A percentile compares a stretch with the other conserved stretches of the same genome.
Evolutionary conservation across 2,113 vertebrate species (phyloP).

Genomic region (Sitta europaea): DNA sequence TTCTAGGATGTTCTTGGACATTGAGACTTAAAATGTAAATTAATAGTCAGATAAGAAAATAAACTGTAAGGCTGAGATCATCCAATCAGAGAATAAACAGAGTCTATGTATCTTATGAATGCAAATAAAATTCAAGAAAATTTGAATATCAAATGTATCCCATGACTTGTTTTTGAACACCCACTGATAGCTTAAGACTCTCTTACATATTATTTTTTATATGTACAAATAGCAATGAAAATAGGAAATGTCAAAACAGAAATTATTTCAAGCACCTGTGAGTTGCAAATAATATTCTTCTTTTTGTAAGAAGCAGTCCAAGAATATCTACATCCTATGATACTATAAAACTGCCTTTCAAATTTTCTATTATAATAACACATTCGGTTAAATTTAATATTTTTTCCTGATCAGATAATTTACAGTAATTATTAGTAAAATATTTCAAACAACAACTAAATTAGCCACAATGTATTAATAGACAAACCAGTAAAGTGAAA

Average conservation of each 20-base stretch:
- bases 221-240: not conserved
- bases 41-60: not conserved
- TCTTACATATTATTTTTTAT: not conserved
- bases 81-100: not conserved
- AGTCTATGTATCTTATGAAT: not conserved
- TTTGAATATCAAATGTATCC: conserved; percentile 12
- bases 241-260: not conserved
- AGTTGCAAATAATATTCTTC: not conserved
- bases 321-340: not conserved
- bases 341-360: not conserved
- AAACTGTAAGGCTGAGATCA: not conserved
- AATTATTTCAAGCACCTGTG: not conserved
- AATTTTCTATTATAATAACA: not conserved
- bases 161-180: conserved; percentile 7
- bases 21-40: not conserved
- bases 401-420: not conserved
- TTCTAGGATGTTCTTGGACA: not conserved
- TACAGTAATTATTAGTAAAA: not conserved
- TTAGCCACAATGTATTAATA: not conserved
- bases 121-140: conserved; percentile 27
- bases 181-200: not conserved
- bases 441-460: conserved; percentile 27
- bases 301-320: not conserved
- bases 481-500: conserved; percentile 1
- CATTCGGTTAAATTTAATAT: not conserved